Evolutionary conservation across 2,888 invertebrate genomes (phyloP).

Genomic region (Chrysina gloriosa): DNA sequence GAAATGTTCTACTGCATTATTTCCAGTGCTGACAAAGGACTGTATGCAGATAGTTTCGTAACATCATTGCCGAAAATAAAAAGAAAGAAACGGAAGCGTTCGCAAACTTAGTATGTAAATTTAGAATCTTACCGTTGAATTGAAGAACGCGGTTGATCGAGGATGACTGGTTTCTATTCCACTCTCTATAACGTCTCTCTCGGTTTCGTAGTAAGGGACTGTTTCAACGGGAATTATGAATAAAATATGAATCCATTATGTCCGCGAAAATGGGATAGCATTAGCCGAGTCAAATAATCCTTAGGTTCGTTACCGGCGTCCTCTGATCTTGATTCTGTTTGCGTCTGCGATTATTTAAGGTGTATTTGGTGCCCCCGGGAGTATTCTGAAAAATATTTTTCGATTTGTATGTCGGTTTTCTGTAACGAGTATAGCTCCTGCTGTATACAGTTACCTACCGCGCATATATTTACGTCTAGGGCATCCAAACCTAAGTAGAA

Average conservation of each 20-base stretch:
- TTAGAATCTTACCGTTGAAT: constrained; percentile 26
- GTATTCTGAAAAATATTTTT: constrained; percentile 7
- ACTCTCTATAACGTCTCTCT: background rate
- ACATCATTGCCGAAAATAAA: background rate
- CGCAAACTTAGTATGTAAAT: constrained; percentile 34
- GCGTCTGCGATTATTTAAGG: constrained; percentile 37
- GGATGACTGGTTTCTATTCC: constrained; percentile 27
- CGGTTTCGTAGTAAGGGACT: constrained; percentile 14
- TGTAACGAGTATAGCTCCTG: no score
- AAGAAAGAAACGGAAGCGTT: constrained; percentile 19
- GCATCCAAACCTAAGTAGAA: no score
- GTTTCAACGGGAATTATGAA: constrained; percentile 37
- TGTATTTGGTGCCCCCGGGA: constrained; percentile 5
- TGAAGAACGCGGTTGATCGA: constrained; percentile 28
- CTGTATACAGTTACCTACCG: no score
- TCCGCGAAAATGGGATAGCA: constrained; percentile 38
- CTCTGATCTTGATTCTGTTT: constrained; percentile 37
- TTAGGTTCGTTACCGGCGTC: constrained; percentile 34
- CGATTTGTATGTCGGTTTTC: background rate
- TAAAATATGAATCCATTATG: constrained; percentile 38
- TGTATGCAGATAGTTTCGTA: background rate
- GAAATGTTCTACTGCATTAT: no score
- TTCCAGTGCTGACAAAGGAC: constrained; percentile 17
- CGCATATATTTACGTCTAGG: no score
- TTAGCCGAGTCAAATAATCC: constrained; percentile 35